Evolutionary conservation across 2,888 invertebrate species (phyloP).

Genomic region (Caenorhabditis doughertyi): DNA sequence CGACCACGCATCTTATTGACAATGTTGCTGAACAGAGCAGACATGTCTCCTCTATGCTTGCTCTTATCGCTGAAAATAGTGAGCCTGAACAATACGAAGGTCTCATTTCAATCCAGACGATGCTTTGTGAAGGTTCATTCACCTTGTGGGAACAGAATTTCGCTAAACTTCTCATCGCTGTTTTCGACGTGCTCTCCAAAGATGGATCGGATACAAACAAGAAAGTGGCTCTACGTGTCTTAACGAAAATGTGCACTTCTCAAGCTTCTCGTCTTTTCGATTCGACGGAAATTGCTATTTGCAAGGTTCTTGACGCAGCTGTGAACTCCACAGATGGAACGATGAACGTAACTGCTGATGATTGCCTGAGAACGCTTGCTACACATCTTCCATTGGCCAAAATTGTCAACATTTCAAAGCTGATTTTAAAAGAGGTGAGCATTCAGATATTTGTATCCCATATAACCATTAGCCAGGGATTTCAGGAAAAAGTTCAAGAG

Average conservation of each 20-base stretch:
- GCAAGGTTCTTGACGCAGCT: conserved; percentile 58
- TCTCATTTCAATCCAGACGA: conserved; percentile 39
- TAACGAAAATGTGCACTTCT: conserved; percentile 60
- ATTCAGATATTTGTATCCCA: not conserved
- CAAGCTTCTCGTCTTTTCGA: conserved; percentile 65
- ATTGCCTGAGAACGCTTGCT: conserved; percentile 62
- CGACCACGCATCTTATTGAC: conserved; percentile 55
- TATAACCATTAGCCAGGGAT: not conserved
- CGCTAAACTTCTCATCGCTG: conserved; percentile 47
- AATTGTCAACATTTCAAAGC: conserved; percentile 37
- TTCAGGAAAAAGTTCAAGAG: conserved; percentile 48
- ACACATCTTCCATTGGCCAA: conserved; percentile 62
- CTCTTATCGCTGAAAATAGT: conserved; percentile 10
- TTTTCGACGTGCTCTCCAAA: conserved; percentile 55
- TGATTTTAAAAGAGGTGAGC: conserved; percentile 45
- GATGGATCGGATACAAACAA: conserved; percentile 48
- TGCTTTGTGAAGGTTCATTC: conserved; percentile 66
- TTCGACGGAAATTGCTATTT: conserved; percentile 58
- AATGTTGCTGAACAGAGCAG: conserved; percentile 41
- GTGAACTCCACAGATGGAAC: conserved; percentile 54
- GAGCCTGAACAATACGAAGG: conserved; percentile 45
- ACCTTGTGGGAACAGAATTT: conserved; percentile 63
- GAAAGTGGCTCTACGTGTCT: conserved; percentile 57
- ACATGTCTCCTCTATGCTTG: conserved; percentile 35
- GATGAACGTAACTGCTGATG: conserved; percentile 60